Conservation (phyloP, 2,797 vertebrate genomes). For the Sebastiscus tertius region DNA sequence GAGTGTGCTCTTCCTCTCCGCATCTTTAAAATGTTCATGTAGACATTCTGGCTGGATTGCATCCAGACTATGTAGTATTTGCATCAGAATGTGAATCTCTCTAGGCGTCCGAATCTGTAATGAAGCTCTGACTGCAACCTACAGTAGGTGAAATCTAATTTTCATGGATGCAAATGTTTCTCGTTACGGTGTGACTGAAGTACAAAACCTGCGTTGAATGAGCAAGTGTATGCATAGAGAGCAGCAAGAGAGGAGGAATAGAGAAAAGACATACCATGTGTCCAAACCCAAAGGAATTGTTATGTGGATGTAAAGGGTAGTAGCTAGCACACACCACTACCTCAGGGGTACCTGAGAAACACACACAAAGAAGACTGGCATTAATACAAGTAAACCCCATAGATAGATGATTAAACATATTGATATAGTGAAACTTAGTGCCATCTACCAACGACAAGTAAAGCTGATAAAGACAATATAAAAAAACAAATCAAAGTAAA, state of each 20-base stretch:
- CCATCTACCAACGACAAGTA: background rate
- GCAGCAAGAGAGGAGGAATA: background rate
- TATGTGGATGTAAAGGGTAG: slow-evolving; percentile 81
- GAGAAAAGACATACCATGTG: slow-evolving; percentile 83
- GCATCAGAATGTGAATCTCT: slow-evolving; percentile 1
- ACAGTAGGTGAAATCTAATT: slow-evolving; percentile 2
- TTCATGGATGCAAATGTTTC: slow-evolving; percentile 1
- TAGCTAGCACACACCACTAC: slow-evolving; percentile 86
- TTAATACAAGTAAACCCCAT: background rate
- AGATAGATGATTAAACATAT: background rate
- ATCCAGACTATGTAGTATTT: background rate
- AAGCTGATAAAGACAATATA: background rate
- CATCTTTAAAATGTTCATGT: background rate
- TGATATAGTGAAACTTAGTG: background rate
- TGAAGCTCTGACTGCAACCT: background rate
- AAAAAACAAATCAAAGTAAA: background rate
- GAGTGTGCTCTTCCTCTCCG: background rate
- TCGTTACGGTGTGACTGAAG: background rate
- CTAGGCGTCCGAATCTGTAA: background rate
- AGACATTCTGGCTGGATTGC: background rate
- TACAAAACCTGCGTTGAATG: slow-evolving; percentile 8
- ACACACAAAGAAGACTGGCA: slow-evolving; percentile 7
- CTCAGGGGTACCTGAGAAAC: slow-evolving; percentile 66
- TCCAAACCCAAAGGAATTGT: slow-evolving; percentile 80
- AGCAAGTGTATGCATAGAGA: background rate